Evolutionary conservation across 2,113 vertebrate genomes (phyloP).

Genomic region (Limanda limanda): DNA sequence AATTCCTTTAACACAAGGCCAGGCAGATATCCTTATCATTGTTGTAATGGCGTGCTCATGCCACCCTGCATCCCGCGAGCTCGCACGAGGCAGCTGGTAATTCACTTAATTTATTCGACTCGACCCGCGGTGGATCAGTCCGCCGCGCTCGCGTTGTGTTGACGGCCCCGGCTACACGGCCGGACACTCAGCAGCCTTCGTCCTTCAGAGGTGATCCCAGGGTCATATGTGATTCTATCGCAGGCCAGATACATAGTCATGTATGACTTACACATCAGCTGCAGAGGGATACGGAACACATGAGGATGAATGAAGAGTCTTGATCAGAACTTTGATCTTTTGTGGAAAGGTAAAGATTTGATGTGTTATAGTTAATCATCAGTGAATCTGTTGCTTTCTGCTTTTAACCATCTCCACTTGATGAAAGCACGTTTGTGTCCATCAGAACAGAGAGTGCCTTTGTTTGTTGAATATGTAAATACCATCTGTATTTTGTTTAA

Average conservation of each 20-base stretch:
- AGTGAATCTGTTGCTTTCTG: too few species aligned
- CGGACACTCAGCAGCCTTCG: conserved; percentile 48
- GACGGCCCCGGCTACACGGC: conserved; percentile 48
- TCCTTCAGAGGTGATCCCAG: conserved; percentile 61
- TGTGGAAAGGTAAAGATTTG: too few species aligned
- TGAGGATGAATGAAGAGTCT: too few species aligned
- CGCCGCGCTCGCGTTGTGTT: conserved; percentile 28
- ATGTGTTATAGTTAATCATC: too few species aligned
- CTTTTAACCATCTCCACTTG: too few species aligned
- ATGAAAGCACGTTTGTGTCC: conserved; percentile 11
- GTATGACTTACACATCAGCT: too few species aligned
- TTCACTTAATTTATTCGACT: conserved; percentile 82
- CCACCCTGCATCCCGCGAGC: conserved; percentile 74
- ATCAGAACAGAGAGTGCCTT: conserved; percentile 6
- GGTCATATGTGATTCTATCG: conserved; percentile 41
- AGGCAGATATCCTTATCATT: conserved; percentile 74
- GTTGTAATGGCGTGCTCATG: conserved; percentile 71
- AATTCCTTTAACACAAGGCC: conserved; percentile 83
- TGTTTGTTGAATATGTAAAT: conserved; percentile 68
- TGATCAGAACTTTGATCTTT: too few species aligned
- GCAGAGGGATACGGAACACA: neutral
- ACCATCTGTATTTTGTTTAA: conserved; percentile 74
- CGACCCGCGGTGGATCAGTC: conserved; percentile 55
- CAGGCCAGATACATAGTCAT: neutral
- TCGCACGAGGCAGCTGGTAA: conserved; percentile 72